A percentile compares a stretch with the other conserved stretches of the same genome.
phyloP scores from a whole-genome alignment of 2,113 vertebrate genomes.

The Mystacornis crossleyi region DNA sequence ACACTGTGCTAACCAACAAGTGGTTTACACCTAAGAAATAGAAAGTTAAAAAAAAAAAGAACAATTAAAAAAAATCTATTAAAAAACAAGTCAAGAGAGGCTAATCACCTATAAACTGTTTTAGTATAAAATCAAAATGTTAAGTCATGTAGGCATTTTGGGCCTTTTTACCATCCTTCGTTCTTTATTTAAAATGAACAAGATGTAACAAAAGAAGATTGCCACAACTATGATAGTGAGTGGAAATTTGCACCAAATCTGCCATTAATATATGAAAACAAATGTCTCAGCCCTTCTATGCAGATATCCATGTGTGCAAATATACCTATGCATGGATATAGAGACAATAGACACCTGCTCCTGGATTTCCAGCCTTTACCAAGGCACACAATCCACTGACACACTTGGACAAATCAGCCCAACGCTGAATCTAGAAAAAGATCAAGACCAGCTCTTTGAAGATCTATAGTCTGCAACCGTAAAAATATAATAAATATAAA shows the following conservation, averaged over 20 bases:
- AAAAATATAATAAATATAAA: conserved; percentile 1
- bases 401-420: not conserved
- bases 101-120: not conserved
- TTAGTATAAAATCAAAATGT: not conserved
- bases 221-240: not conserved
- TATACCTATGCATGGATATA: not conserved
- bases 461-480: not conserved
- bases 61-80: not conserved
- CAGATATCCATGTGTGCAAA: not conserved
- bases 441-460: not conserved
- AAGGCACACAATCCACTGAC: not conserved
- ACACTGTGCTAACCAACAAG: conserved; percentile 11
- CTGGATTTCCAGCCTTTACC: not conserved
- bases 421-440: conserved; percentile 14
- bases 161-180: not conserved
- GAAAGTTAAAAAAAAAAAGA: not conserved
- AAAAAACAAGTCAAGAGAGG: not conserved
- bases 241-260: not conserved
- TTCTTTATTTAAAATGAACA: not conserved
- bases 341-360: not conserved
- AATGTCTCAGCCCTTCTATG: not conserved
- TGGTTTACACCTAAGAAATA: not conserved
- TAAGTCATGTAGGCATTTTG: not conserved
- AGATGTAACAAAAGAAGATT: conserved; percentile 2
- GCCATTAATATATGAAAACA: not conserved